phyloP scores from a whole-genome alignment of 2,113 vertebrate genomes.

The Geothlypis trichas region DNA sequence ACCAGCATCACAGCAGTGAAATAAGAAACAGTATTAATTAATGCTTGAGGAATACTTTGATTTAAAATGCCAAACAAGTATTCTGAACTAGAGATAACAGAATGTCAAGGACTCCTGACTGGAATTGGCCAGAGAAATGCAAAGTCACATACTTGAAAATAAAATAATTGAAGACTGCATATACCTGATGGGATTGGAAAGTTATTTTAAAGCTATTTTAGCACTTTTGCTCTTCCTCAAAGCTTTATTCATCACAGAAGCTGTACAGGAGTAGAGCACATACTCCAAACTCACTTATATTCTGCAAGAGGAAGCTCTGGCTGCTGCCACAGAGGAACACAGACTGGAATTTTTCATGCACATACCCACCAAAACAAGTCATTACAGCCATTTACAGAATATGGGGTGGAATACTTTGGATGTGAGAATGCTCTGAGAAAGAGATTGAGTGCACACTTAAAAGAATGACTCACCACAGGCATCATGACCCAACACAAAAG shows the following conservation, averaged over 20 bases:
- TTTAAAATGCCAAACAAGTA: background rate
- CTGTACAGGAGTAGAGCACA: background rate
- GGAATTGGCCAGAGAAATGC: background rate
- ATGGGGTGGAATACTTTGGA: conserved; percentile 2
- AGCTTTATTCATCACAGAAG: background rate
- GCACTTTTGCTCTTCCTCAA: background rate
- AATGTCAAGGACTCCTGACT: background rate
- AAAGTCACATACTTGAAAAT: background rate
- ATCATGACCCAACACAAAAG: conserved; percentile 54
- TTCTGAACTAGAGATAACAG: background rate
- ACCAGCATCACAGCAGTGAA: background rate
- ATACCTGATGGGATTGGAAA: background rate
- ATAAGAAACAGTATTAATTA: conserved; percentile 22
- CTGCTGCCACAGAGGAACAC: background rate
- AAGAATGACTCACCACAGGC: conserved; percentile 38
- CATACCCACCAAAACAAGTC: background rate
- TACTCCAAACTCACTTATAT: background rate
- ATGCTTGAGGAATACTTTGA: background rate
- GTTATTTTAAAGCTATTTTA: background rate
- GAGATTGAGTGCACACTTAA: background rate
- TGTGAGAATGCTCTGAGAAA: background rate
- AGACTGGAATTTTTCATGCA: background rate
- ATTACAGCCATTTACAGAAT: background rate
- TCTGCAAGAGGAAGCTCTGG: background rate
- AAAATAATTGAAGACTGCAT: background rate